phyloP scores from a whole-genome alignment of 1,140 invertebrate species.

The Triops longicaudatus region DNA sequence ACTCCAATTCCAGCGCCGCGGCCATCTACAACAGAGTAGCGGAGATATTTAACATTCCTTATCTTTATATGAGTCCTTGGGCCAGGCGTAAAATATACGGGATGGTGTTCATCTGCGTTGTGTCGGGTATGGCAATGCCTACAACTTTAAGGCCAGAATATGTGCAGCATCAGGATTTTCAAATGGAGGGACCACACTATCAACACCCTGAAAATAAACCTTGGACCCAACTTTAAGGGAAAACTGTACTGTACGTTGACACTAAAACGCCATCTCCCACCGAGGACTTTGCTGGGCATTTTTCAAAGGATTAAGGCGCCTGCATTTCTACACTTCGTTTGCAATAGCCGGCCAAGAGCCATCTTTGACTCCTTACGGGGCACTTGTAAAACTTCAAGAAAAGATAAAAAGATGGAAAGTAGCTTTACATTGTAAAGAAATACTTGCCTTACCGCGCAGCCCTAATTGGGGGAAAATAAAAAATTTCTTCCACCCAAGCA shows the following conservation, averaged over 20 bases:
- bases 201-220: background rate
- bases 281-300: background rate
- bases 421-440: too few relatives aligned
- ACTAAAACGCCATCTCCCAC: background rate
- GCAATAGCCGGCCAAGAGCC: background rate
- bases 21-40: background rate
- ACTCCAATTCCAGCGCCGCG: background rate
- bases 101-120: background rate
- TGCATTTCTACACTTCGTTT: background rate
- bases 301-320: background rate
- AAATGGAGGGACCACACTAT: background rate
- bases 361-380: background rate
- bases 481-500: background rate
- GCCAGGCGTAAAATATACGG: background rate
- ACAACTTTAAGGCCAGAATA: background rate
- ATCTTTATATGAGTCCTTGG: background rate
- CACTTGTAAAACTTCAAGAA: background rate
- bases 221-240: background rate
- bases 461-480: background rate
- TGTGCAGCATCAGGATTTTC: slow-evolving; percentile 1
- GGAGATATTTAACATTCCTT: background rate
- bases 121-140: background rate
- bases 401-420: background rate
- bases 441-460: too few relatives aligned
- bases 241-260: background rate